Evolutionary conservation across 2,797 vertebrate genomes (phyloP).

Genomic region (Vultur gryphus): DNA sequence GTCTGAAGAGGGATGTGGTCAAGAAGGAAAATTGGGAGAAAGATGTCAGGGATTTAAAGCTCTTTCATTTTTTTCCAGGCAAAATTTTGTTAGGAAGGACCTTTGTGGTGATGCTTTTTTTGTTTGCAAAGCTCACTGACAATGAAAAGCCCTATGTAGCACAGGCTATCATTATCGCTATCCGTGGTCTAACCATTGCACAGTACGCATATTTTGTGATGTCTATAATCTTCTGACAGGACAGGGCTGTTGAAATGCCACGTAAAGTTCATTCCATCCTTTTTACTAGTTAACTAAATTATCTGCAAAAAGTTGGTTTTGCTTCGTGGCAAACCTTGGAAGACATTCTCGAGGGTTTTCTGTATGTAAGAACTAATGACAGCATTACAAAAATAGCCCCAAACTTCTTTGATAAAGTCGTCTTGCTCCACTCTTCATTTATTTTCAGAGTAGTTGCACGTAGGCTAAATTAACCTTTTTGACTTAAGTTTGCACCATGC

Average conservation of each 20-base stretch:
- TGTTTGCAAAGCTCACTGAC: background rate
- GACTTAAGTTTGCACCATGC: background rate
- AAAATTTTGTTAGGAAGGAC: background rate
- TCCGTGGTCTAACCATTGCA: background rate
- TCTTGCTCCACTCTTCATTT: background rate
- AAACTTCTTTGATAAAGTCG: background rate
- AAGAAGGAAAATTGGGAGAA: background rate
- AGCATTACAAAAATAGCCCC: background rate
- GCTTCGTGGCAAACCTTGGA: background rate
- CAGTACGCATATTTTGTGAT: background rate
- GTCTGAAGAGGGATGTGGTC: background rate
- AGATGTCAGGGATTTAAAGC: background rate
- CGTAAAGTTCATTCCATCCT: background rate
- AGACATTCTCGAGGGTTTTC: background rate
- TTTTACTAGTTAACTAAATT: background rate
- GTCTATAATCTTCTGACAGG: slow-evolving; percentile 28
- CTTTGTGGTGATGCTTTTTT: background rate
- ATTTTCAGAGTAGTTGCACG: background rate
- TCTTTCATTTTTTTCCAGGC: background rate
- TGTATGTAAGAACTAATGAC: background rate
- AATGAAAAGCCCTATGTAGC: background rate
- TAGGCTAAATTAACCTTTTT: background rate
- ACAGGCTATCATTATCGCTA: background rate
- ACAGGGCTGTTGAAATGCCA: slow-evolving; percentile 21
- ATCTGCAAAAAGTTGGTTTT: background rate